A percentile compares a stretch with the other conserved stretches of the same genome.
Conservation (phyloP, 1,140 invertebrate genomes). For the Oedothorax gibbosus region DNA sequence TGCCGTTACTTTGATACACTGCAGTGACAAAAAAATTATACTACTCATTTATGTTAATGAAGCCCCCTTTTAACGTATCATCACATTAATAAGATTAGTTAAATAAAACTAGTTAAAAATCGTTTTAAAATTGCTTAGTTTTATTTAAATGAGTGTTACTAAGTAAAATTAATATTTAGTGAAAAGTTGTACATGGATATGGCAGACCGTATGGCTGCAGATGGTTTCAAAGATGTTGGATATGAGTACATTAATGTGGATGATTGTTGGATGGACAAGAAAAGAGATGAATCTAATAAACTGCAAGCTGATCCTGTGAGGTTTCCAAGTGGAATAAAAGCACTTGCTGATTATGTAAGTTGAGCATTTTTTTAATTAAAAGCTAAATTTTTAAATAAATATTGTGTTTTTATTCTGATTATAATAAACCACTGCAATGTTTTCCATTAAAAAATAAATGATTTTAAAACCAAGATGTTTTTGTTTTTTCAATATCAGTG, state of each 20-base stretch:
- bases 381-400: too few relatives aligned
- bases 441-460: too few relatives aligned
- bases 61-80: too few relatives aligned
- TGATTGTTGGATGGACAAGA: slow-evolving; percentile 93
- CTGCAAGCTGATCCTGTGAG: slow-evolving; percentile 87
- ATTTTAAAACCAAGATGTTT: too few relatives aligned
- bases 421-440: too few relatives aligned
- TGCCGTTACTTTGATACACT: too few relatives aligned
- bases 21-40: too few relatives aligned
- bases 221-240: slow-evolving; percentile 88
- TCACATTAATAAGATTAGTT: too few relatives aligned
- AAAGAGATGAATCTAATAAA: slow-evolving; percentile 79
- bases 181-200: slow-evolving; percentile 92
- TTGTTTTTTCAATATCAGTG: too few relatives aligned
- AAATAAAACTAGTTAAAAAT: not conserved
- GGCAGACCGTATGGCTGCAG: slow-evolving; percentile 87
- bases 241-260: slow-evolving; percentile 96
- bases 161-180: slow-evolving; percentile 71
- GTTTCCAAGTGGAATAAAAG: slow-evolving; percentile 93
- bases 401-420: too few relatives aligned
- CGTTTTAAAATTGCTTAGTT: not conserved
- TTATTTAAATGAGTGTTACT: not conserved
- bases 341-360: slow-evolving; percentile 91
- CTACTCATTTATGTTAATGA: too few relatives aligned
- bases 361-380: too few relatives aligned